A percentile compares a stretch with the other conserved stretches of the same genome.
These are phyloP conservation scores for Callaeas wilsoni DNA, from an alignment of 2,113 vertebrate genomes.

Conservation along the genomic window DNA sequence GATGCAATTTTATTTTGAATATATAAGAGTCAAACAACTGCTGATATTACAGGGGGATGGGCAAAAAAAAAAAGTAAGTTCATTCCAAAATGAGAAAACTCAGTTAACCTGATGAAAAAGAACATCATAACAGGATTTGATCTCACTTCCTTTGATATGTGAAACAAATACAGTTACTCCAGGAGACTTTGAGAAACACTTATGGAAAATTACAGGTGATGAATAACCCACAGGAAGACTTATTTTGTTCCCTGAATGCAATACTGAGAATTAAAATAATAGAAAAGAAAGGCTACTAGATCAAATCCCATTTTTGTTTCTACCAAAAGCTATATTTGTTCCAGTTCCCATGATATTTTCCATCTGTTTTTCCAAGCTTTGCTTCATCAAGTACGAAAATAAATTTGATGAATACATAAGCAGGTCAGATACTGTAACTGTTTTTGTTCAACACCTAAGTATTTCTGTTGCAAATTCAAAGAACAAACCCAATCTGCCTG, in stretches of 20 bases:
- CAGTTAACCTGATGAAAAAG: slow-evolving; percentile 40
- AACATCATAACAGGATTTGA: slow-evolving; percentile 65
- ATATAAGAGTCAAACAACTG: background rate
- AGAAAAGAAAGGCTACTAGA: slow-evolving; percentile 30
- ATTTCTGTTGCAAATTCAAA: background rate
- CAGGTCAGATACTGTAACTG: background rate
- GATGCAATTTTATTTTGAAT: background rate
- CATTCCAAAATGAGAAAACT: slow-evolving; percentile 15
- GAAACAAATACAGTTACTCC: slow-evolving; percentile 48
- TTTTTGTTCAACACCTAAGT: background rate
- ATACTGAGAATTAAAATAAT: slow-evolving; percentile 39
- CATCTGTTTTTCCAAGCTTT: background rate
- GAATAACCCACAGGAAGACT: slow-evolving; percentile 58
- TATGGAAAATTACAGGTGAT: slow-evolving; percentile 63
- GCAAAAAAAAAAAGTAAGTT: too few species aligned
- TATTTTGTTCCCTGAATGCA: slow-evolving; percentile 43
- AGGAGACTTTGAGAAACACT: slow-evolving; percentile 41
- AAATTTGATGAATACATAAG: background rate
- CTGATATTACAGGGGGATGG: too few species aligned
- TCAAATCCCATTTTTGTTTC: slow-evolving; percentile 30
- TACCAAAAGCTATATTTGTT: background rate
- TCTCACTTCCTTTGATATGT: slow-evolving; percentile 59
- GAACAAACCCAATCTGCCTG: background rate
- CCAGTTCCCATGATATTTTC: background rate
- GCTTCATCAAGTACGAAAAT: background rate